phyloP scores from a whole-genome alignment of 2,888 invertebrate genomes.

The Drosophila neonasuta region DNA sequence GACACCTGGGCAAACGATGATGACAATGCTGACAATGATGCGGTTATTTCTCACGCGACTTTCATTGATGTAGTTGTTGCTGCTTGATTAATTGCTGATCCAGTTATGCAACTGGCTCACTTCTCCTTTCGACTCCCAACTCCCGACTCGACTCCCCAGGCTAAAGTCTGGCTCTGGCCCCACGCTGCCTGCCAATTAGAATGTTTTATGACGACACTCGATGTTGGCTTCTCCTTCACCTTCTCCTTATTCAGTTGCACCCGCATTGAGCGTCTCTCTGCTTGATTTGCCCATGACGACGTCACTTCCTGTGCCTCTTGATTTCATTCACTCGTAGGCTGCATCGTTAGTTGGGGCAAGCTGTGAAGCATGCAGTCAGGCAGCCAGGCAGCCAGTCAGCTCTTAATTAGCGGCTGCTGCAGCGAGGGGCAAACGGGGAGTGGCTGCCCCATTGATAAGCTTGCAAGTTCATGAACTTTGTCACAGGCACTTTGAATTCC shows the following conservation, averaged over 20 bases:
- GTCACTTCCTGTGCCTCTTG: constrained; percentile 69
- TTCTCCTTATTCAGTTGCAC: constrained; percentile 25
- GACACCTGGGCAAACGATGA: constrained; percentile 3
- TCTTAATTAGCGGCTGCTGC: constrained; percentile 57
- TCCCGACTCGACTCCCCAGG: neutral
- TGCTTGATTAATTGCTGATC: constrained; percentile 59
- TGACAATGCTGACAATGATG: neutral
- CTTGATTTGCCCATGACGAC: constrained; percentile 51
- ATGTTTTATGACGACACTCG: constrained; percentile 58
- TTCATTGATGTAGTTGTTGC: constrained; percentile 49
- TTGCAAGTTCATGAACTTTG: constrained; percentile 59
- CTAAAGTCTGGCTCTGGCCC: constrained; percentile 28
- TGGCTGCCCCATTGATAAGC: constrained; percentile 59
- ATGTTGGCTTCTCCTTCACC: neutral
- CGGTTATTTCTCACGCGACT: constrained; percentile 46
- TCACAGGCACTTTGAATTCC: constrained; percentile 33
- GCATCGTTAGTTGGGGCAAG: constrained; percentile 8
- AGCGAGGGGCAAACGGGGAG: constrained; percentile 58
- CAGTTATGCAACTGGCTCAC: constrained; percentile 29
- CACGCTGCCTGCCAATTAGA: constrained; percentile 64
- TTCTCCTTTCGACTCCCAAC: neutral
- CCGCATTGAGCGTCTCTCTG: constrained; percentile 29
- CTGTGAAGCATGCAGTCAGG: constrained; percentile 51
- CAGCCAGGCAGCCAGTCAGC: constrained; percentile 36
- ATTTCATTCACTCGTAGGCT: constrained; percentile 57